These are phyloP conservation scores for Podotricha telesiphe DNA, from an alignment of 2,888 invertebrate species.

Conservation along the genomic window DNA sequence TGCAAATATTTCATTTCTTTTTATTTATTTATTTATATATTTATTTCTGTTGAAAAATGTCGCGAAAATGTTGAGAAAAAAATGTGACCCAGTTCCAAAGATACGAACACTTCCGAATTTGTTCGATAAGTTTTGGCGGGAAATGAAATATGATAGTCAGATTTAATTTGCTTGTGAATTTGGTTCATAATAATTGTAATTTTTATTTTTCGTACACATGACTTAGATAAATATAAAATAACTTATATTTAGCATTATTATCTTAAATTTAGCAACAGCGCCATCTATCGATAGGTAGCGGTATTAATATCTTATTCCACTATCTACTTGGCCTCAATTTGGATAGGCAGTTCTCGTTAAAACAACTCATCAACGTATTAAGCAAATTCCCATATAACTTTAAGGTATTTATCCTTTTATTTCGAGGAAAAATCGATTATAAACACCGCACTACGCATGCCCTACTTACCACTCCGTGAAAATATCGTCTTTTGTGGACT, in stretches of 20 bases:
- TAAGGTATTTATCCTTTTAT: constrained; percentile 54
- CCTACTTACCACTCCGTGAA: constrained; percentile 72
- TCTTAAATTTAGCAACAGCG: constrained; percentile 49
- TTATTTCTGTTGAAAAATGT: neutral
- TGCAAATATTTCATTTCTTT: constrained; percentile 18
- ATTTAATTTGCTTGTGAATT: neutral
- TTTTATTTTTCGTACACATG: neutral
- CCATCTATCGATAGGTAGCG: constrained; percentile 74
- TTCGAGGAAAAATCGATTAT: constrained; percentile 65
- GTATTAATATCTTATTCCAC: constrained; percentile 52
- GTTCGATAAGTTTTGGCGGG: constrained; percentile 39
- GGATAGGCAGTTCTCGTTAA: constrained; percentile 60
- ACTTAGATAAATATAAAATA: neutral
- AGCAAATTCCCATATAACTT: constrained; percentile 48
- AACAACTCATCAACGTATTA: constrained; percentile 51
- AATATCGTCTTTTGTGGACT: constrained; percentile 70
- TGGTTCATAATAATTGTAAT: neutral
- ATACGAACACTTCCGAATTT: constrained; percentile 24
- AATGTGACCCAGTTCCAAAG: constrained; percentile 16
- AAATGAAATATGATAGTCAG: constrained; percentile 25
- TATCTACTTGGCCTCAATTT: constrained; percentile 67
- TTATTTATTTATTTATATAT: neutral
- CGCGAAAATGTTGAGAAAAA: constrained; percentile 12
- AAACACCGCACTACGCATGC: constrained; percentile 63
- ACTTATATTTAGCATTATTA: neutral